Evolutionary conservation across 1,140 invertebrate genomes (phyloP).

Genomic region (Drosophila arawakana): DNA sequence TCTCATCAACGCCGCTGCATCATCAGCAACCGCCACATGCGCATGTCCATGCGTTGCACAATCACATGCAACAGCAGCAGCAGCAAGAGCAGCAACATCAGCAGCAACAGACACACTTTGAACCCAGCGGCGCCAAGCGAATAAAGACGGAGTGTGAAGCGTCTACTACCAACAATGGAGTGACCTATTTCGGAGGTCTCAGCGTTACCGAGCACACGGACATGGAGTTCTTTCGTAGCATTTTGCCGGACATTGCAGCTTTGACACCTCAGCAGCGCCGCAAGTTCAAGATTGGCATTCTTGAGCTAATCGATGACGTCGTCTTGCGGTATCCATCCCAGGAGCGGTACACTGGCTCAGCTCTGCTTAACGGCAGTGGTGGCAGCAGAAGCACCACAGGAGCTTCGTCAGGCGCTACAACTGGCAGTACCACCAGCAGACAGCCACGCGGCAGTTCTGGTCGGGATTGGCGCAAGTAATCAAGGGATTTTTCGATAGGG

Average conservation of each 20-base stretch:
- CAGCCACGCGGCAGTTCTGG: slow-evolving; percentile 50
- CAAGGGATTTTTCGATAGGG: slow-evolving; percentile 30
- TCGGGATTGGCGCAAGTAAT: slow-evolving; percentile 62
- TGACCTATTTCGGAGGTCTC: slow-evolving; percentile 44
- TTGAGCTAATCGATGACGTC: slow-evolving; percentile 80
- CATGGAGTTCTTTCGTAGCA: slow-evolving; percentile 83
- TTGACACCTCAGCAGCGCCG: slow-evolving; percentile 77
- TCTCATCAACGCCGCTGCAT: slow-evolving; percentile 52
- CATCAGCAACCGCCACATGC: slow-evolving; percentile 30
- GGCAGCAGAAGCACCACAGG: slow-evolving; percentile 39
- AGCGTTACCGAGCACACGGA: slow-evolving; percentile 66
- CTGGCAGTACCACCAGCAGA: not conserved
- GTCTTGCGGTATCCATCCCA: slow-evolving; percentile 69
- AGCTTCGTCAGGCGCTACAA: not conserved
- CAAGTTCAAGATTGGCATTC: slow-evolving; percentile 81
- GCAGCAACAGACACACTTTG: slow-evolving; percentile 45
- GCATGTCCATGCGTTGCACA: slow-evolving; percentile 42
- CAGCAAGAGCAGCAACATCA: slow-evolving; percentile 29
- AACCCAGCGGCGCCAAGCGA: slow-evolving; percentile 54
- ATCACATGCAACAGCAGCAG: slow-evolving; percentile 41
- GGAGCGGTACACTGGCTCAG: slow-evolving; percentile 48
- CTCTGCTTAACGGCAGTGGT: slow-evolving; percentile 46
- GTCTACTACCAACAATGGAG: slow-evolving; percentile 46
- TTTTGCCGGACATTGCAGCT: slow-evolving; percentile 72
- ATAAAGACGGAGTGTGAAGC: slow-evolving; percentile 78